Evolutionary conservation across 2,888 invertebrate genomes (phyloP).

Genomic region (Epirrita christyi): DNA sequence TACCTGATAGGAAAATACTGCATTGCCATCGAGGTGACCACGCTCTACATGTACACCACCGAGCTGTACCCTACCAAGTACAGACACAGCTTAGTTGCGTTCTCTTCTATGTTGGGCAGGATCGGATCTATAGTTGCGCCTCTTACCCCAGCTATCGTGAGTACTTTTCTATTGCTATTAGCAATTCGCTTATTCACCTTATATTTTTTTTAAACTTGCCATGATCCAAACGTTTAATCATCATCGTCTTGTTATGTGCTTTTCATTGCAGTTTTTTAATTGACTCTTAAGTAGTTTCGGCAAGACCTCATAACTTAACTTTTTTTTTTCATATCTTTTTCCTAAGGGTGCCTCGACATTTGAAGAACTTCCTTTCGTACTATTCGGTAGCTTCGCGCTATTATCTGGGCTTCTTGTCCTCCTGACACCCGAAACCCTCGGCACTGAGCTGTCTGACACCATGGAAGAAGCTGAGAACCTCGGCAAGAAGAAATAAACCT

Average conservation of each 20-base stretch:
- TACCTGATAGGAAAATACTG: constrained; percentile 87
- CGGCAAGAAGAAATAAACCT: constrained; percentile 1
- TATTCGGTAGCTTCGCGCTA: constrained; percentile 79
- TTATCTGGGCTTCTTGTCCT: constrained; percentile 78
- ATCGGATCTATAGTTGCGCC: constrained; percentile 87
- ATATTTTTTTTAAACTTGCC: too few species aligned
- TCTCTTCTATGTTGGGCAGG: constrained; percentile 87
- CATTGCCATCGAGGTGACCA: constrained; percentile 86
- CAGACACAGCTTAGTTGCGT: constrained; percentile 86
- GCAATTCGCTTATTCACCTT: too few species aligned
- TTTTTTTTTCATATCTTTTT: background rate
- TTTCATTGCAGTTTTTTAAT: too few species aligned
- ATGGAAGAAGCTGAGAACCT: constrained; percentile 74
- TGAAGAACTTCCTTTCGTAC: constrained; percentile 74
- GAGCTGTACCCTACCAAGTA: constrained; percentile 88
- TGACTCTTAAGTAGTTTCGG: too few species aligned
- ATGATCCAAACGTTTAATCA: too few species aligned
- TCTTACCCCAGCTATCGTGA: constrained; percentile 87
- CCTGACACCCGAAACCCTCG: constrained; percentile 84
- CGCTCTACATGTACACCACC: constrained; percentile 87
- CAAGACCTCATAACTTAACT: too few species aligned
- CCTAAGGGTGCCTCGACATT: constrained; percentile 55
- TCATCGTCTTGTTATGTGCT: too few species aligned
- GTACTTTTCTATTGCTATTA: constrained; percentile 33
- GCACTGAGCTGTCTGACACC: constrained; percentile 75